Evolutionary conservation across 2,888 invertebrate genomes (phyloP).

Genomic region (Kuschelorhynchus macadamiae): DNA sequence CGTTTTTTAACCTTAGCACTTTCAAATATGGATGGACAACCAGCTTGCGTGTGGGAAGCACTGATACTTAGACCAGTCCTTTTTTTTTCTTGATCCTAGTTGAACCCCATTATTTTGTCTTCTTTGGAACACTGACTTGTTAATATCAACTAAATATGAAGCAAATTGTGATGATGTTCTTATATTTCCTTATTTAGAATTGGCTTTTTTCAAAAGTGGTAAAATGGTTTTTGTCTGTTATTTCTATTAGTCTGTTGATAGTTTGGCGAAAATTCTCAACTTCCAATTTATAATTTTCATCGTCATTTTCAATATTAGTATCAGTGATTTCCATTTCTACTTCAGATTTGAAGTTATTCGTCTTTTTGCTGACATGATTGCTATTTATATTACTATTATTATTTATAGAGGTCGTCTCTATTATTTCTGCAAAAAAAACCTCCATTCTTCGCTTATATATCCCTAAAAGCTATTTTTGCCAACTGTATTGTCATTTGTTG

Average conservation of each 20-base stretch:
- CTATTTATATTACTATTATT: conserved; percentile 2
- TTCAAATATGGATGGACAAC: too few species aligned
- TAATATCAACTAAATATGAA: too few species aligned
- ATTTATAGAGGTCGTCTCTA: conserved; percentile 4
- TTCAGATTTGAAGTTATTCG: conserved; percentile 5
- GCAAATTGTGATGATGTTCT: too few species aligned
- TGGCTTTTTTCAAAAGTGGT: conserved; percentile 1
- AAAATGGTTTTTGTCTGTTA: conserved; percentile 9
- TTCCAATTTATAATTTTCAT: conserved; percentile 9
- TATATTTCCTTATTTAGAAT: too few species aligned
- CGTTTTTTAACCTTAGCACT: too few species aligned
- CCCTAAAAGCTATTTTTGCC: conserved; percentile 9
- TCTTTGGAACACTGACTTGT: too few species aligned
- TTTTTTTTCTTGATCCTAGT: too few species aligned
- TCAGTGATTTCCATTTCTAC: conserved; percentile 5
- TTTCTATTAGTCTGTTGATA: conserved; percentile 11
- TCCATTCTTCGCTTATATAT: conserved; percentile 5
- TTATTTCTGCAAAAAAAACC: conserved; percentile 6
- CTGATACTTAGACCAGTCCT: too few species aligned
- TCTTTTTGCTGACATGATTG: conserved; percentile 1
- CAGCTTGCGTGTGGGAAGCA: too few species aligned
- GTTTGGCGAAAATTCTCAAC: conserved; percentile 6
- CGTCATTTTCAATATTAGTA: conserved; percentile 1
- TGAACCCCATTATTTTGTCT: too few species aligned
- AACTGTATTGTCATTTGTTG: conserved; percentile 8